Evolutionary conservation across 2,888 invertebrate species (phyloP), one percentile per base, ranked within the genome.

Genomic region (Pyrocoelia pectoralis): DNA sequence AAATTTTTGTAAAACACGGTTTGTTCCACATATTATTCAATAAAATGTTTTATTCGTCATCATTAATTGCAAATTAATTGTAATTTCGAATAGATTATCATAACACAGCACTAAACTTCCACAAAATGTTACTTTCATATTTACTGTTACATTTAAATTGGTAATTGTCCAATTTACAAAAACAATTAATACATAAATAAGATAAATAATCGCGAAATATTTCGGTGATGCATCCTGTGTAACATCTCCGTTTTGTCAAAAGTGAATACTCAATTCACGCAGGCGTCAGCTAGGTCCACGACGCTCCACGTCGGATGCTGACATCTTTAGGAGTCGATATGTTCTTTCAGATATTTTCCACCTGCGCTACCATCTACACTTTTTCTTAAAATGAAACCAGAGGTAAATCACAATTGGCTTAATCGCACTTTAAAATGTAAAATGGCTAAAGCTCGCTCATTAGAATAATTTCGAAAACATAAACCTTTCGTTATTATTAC

Each of bases 321-420:
- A 71, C 72, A 73, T 70, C 71, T 70, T 67, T 67, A 66, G 70
- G 70, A 73, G 72, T 73, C 73, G 71, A 74, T 73, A 73, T 65
- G 67, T 63, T 64, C 68, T 62, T 60, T 67, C 61, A 54, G 63
- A 59, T 24, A 58, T 63, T 67, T 65, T 56, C 61, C 61, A 65
- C 65, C 65, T 70, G 61, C 65, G 58, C 65, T 65, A 59, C 53
- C n/a, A 28, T 50, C 33, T 50, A 51, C 19, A 5, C 24, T 8
- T 43, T 33, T n/a, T 33, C 33, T 33, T 2, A 33, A 33, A 33
- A 4, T 33, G 3, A n/a, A 6, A n/a, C 2, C 9, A 33, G 33
- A 33, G n/a, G 8, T 6, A 8, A 33, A 33, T n/a, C n/a, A n/a
- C 8, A 33, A 33, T 33, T 33, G n/a, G 33, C n/a, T n/a, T 33